Conservation (phyloP, 2,113 vertebrate genomes). For the Dasyurus viverrinus region DNA sequence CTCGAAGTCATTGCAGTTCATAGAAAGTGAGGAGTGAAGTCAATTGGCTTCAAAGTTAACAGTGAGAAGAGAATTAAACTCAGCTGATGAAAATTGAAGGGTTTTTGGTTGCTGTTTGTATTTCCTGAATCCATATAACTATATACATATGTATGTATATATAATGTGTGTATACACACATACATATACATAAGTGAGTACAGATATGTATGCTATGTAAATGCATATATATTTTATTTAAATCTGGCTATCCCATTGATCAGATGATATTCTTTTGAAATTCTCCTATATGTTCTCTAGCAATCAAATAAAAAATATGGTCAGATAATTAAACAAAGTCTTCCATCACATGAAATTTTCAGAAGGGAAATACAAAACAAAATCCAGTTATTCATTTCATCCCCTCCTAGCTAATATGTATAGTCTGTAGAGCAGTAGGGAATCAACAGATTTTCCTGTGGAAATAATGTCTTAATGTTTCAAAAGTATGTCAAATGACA, state of each 20-base stretch:
- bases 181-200: neutral
- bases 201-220: neutral
- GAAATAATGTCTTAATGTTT: slow-evolving; percentile 70
- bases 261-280: neutral
- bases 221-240: slow-evolving; percentile 44
- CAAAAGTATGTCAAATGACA: slow-evolving; percentile 73
- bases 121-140: slow-evolving; percentile 2
- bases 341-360: slow-evolving; percentile 50
- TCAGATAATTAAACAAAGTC: slow-evolving; percentile 5
- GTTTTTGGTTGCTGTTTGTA: slow-evolving; percentile 16
- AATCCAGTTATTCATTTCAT: slow-evolving; percentile 32
- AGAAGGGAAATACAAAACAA: slow-evolving; percentile 4
- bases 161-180: no score
- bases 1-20: slow-evolving; percentile 25
- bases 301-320: slow-evolving; percentile 7
- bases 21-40: slow-evolving; percentile 17
- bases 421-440: slow-evolving; percentile 70
- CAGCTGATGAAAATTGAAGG: neutral
- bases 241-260: slow-evolving; percentile 6
- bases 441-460: slow-evolving; percentile 73
- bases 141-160: neutral
- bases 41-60: neutral
- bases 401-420: slow-evolving; percentile 62
- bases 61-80: neutral
- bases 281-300: slow-evolving; percentile 19